Conservation (phyloP, 1,140 invertebrate species). For the Drosophila kurseongensis region DNA sequence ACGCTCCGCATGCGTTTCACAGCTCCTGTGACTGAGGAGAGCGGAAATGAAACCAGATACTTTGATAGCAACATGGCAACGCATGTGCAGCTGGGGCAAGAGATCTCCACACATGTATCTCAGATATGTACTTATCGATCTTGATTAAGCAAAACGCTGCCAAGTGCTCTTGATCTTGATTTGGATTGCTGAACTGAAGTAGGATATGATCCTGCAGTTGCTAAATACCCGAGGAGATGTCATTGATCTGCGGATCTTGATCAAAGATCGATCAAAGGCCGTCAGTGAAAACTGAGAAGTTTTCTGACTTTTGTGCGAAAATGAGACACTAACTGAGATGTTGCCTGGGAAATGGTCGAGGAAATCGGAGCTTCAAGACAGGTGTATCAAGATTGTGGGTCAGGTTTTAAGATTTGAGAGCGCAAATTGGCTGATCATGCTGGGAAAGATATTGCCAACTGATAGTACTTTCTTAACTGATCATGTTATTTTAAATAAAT, state of each 20-base stretch:
- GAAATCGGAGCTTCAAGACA: conserved; percentile 27
- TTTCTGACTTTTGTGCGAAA: conserved; percentile 41
- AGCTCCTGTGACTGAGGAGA: conserved; percentile 73
- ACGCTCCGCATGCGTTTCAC: conserved; percentile 57
- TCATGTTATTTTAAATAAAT: background rate
- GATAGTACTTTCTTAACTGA: conserved; percentile 5
- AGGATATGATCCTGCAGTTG: conserved; percentile 50
- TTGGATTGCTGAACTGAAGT: conserved; percentile 19
- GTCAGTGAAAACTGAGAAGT: conserved; percentile 35
- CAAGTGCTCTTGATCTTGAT: conserved; percentile 56
- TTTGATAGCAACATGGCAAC: conserved; percentile 71
- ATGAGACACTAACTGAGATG: conserved; percentile 42
- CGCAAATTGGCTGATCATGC: conserved; percentile 36
- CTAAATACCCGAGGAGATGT: conserved; percentile 29
- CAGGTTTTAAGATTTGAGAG: conserved; percentile 3
- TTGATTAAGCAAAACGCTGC: conserved; percentile 59
- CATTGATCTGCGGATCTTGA: conserved; percentile 39
- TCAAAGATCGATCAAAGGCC: conserved; percentile 18
- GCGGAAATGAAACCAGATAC: conserved; percentile 84
- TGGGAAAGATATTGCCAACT: conserved; percentile 10
- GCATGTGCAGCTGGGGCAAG: conserved; percentile 38
- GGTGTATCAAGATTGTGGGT: conserved; percentile 37
- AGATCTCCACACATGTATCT: conserved; percentile 23
- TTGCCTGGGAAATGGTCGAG: conserved; percentile 18
- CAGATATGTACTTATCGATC: conserved; percentile 47